Conservation (phyloP, 2,888 invertebrate genomes). For the Drosophila anceps region DNA sequence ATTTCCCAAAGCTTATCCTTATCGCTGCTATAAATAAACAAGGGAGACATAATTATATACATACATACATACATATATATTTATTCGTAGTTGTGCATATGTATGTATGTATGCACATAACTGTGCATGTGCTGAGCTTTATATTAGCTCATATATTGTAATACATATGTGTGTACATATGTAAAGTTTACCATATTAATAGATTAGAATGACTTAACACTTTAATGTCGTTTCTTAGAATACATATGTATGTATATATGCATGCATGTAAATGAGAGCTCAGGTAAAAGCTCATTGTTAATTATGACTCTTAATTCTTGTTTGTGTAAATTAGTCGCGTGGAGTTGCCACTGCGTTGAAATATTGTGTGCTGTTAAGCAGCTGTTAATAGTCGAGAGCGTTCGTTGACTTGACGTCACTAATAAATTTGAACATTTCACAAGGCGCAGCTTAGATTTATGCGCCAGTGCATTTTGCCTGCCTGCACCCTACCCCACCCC, state of each 20-base stretch:
- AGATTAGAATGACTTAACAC: constrained; percentile 51
- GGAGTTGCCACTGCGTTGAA: constrained; percentile 54
- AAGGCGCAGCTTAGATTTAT: constrained; percentile 64
- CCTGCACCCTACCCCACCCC: constrained; percentile 15
- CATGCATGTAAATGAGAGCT: constrained; percentile 36
- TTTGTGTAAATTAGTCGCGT: constrained; percentile 48
- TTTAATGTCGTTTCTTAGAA: constrained; percentile 22
- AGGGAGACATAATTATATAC: constrained; percentile 25
- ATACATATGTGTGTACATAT: constrained; percentile 12
- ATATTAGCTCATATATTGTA: constrained; percentile 39
- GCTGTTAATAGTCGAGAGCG: constrained; percentile 37
- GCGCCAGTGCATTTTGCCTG: constrained; percentile 51
- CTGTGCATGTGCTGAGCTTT: constrained; percentile 28
- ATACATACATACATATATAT: neutral
- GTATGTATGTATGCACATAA: constrained; percentile 2
- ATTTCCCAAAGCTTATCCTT: constrained; percentile 56
- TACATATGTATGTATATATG: constrained; percentile 4
- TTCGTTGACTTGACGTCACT: constrained; percentile 58
- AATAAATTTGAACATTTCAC: constrained; percentile 51
- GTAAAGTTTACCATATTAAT: constrained; percentile 34
- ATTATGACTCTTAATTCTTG: constrained; percentile 52
- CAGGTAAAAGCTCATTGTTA: constrained; percentile 35
- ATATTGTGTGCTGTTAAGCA: constrained; percentile 35
- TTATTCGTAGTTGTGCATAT: neutral
- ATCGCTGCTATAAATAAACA: constrained; percentile 53